Conservation (phyloP, 2,113 vertebrate species). For the Pelusios castaneus region DNA sequence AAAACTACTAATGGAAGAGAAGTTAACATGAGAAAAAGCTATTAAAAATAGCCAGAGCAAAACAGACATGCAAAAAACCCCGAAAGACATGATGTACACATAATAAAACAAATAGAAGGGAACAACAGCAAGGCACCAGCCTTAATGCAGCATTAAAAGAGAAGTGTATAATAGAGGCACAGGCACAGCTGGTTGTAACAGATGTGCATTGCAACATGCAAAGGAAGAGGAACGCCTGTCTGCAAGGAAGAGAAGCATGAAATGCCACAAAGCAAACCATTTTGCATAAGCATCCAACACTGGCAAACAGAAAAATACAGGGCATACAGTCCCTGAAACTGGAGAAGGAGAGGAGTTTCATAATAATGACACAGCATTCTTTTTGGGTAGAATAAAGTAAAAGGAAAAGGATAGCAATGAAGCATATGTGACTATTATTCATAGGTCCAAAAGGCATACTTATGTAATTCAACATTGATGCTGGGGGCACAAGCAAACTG, state of each 20-base stretch:
- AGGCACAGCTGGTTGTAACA: neutral
- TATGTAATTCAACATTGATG: neutral
- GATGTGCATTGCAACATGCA: neutral
- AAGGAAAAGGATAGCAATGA: neutral
- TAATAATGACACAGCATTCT: fast-evolving
- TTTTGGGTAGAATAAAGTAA: neutral
- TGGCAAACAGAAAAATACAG: neutral
- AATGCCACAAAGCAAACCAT: neutral
- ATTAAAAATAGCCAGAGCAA: neutral
- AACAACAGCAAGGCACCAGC: neutral
- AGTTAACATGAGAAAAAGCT: constrained; percentile 14
- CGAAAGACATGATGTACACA: neutral
- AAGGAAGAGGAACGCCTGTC: fast-evolving
- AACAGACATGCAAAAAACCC: neutral
- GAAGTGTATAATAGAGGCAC: neutral
- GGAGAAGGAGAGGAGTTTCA: neutral
- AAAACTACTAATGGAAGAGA: constrained; percentile 38
- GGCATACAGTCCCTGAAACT: fast-evolving
- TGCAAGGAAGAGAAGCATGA: fast-evolving
- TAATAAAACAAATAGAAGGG: fast-evolving
- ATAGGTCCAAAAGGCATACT: neutral
- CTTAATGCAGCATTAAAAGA: neutral
- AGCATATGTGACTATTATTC: neutral
- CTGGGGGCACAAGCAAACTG: neutral
- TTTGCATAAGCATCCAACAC: fast-evolving